phyloP scores from a whole-genome alignment of 1,140 invertebrate genomes.

The Drosophila mauritiana region DNA sequence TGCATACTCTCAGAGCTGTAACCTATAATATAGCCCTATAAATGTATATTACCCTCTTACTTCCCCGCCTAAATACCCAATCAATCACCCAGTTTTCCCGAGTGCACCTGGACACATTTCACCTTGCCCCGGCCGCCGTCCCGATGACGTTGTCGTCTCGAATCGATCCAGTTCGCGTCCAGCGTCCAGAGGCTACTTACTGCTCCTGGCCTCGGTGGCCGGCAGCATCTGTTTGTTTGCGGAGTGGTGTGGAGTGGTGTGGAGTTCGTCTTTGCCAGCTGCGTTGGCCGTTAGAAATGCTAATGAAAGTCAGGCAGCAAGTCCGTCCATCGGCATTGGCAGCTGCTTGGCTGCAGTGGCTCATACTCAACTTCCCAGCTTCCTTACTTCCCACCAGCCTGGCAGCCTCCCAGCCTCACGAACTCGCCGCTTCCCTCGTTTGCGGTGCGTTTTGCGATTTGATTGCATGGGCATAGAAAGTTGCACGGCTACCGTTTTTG shows the following conservation, averaged over 20 bases:
- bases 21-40: too few relatives aligned
- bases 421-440: conserved; percentile 2
- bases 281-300: conserved; percentile 82
- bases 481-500: conserved; percentile 75
- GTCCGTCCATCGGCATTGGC: conserved; percentile 61
- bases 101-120: conserved; percentile 45
- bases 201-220: neutral
- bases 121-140: conserved; percentile 39
- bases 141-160: conserved; percentile 24
- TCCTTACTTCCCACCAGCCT: neutral
- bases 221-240: conserved; percentile 4
- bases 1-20: too few relatives aligned
- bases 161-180: conserved; percentile 60
- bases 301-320: conserved; percentile 74
- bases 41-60: too few relatives aligned
- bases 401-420: neutral
- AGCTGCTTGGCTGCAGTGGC: conserved; percentile 52
- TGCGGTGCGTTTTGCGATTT: conserved; percentile 67
- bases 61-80: too few relatives aligned
- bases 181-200: conserved; percentile 13
- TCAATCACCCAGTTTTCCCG: neutral
- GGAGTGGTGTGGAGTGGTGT: conserved; percentile 34
- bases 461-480: conserved; percentile 78
- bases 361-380: conserved; percentile 1
- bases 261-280: conserved; percentile 66